These are phyloP conservation scores for Ophonus ardosiacus DNA, from an alignment of 2,888 invertebrate genomes.

Conservation along the genomic window DNA sequence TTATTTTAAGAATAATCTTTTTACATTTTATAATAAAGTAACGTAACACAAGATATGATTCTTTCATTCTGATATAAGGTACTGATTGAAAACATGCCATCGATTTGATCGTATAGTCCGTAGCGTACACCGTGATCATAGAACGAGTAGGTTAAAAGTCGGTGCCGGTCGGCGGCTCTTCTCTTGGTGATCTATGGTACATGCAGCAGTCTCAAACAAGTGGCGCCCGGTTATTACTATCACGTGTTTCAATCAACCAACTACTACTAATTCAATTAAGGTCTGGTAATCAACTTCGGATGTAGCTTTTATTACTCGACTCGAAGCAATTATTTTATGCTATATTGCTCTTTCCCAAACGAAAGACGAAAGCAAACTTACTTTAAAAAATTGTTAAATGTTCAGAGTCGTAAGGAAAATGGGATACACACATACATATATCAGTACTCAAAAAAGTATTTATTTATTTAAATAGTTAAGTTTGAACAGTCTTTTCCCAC, in stretches of 20 bases:
- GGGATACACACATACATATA: too few relatives aligned
- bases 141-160: not conserved
- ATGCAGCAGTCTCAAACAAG: slow-evolving; percentile 39
- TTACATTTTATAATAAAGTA: too few relatives aligned
- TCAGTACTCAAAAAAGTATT: too few relatives aligned
- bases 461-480: too few relatives aligned
- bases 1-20: too few relatives aligned
- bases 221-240: slow-evolving; percentile 39
- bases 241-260: not conserved
- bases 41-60: not conserved
- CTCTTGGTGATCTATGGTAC: slow-evolving; percentile 20
- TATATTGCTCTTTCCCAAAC: not conserved
- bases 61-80: not conserved
- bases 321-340: not conserved
- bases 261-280: slow-evolving; percentile 35
- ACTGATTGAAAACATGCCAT: not conserved
- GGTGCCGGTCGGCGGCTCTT: slow-evolving; percentile 24
- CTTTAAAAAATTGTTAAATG: too few relatives aligned
- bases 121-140: slow-evolving; percentile 35
- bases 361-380: not conserved
- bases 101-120: slow-evolving; percentile 17
- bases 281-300: not conserved
- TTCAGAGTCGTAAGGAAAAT: too few relatives aligned
- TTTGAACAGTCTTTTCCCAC: too few relatives aligned
- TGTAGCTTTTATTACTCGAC: not conserved